Percentiles rank a stretch among this genome's conserved stretches.
These are phyloP conservation scores for Baronia brevicornis DNA, from an alignment of 2,888 invertebrate genomes.

Conservation along the genomic window DNA sequence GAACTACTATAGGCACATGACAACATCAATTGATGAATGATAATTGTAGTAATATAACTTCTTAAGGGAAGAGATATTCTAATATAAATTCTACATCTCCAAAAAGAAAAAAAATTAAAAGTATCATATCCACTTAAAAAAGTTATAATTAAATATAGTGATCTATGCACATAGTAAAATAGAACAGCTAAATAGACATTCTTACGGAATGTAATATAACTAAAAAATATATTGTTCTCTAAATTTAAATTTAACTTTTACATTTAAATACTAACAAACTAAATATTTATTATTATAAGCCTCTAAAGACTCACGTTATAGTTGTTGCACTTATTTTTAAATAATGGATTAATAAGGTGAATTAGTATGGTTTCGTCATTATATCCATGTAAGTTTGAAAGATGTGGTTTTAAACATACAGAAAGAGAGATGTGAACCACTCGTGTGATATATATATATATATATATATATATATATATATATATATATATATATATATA, in stretches of 20 bases:
- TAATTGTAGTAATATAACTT: slow-evolving; percentile 12
- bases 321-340: too few species aligned
- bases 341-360: slow-evolving; percentile 47
- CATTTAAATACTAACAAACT: too few species aligned
- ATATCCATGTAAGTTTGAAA: slow-evolving; percentile 58
- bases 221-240: too few species aligned
- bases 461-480: too few species aligned
- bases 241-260: too few species aligned
- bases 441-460: slow-evolving; percentile 52
- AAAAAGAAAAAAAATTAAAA: slow-evolving; percentile 13
- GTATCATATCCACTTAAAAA: slow-evolving; percentile 2
- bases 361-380: slow-evolving; percentile 63
- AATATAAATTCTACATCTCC: slow-evolving; percentile 10
- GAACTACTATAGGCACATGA: slow-evolving; percentile 38
- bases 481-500: too few species aligned
- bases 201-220: too few species aligned
- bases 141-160: too few species aligned
- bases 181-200: too few species aligned
- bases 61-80: slow-evolving; percentile 4
- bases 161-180: too few species aligned
- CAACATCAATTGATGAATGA: slow-evolving; percentile 33
- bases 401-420: slow-evolving; percentile 69
- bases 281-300: too few species aligned
- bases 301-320: too few species aligned
- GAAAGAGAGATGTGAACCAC: slow-evolving; percentile 61